Evolutionary conservation across 2,797 vertebrate species (phyloP).

Genomic region (Dendrocincla fuliginosa): DNA sequence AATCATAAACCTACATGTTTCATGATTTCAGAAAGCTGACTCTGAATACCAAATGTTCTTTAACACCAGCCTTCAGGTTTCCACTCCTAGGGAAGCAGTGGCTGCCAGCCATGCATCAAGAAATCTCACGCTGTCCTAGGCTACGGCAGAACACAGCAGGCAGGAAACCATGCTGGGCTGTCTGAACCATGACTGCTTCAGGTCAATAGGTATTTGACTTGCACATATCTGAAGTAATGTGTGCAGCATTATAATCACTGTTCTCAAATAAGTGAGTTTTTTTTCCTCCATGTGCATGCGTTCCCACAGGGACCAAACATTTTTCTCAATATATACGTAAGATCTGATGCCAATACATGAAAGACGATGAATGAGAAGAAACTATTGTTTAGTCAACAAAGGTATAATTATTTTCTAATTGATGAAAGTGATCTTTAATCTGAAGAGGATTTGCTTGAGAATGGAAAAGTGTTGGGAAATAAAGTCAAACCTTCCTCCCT

Average conservation of each 20-base stretch:
- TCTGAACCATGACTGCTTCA: constrained; percentile 9
- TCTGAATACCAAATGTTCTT: neutral
- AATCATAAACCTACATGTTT: neutral
- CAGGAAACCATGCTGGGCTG: neutral
- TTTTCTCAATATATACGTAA: neutral
- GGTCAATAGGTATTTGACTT: constrained; percentile 43
- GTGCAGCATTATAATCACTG: neutral
- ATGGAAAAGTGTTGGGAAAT: constrained; percentile 47
- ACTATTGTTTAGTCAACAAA: constrained; percentile 27
- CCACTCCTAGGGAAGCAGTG: neutral
- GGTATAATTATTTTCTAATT: constrained; percentile 7
- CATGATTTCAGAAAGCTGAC: neutral
- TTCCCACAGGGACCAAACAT: neutral
- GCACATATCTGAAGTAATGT: constrained; percentile 48
- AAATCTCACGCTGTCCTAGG: neutral
- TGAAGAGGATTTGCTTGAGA: constrained; percentile 34
- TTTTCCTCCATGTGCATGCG: neutral
- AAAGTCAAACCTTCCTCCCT: neutral
- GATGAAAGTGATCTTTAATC: constrained; percentile 23
- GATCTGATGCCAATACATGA: neutral
- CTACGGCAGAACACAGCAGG: constrained; percentile 35
- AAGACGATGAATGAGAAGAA: neutral
- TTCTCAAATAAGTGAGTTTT: neutral
- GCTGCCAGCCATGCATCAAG: neutral
- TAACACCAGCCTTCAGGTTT: neutral